Base-by-base conservation (phyloP, 1,140 invertebrate species). In the Philotrypesis tridentata region DNA sequence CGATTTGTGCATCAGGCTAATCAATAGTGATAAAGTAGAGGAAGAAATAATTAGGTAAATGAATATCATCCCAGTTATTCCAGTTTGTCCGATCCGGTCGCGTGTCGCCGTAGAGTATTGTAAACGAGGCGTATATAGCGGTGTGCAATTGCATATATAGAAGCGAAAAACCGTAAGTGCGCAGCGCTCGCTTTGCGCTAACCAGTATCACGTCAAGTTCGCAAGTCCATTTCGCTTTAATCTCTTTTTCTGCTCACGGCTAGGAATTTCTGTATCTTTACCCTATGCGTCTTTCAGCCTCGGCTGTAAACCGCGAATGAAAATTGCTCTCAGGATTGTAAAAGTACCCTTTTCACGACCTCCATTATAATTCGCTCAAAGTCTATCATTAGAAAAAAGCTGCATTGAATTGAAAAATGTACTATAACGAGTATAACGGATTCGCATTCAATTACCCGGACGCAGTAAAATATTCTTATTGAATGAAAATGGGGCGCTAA, bases 141-240 rank as follows among this genome's bases (percentile, higher is more conserved):
- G n/a, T n/a, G n/a, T n/a, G n/a, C n/a, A n/a, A n/a, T n/a, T n/a
- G n/a, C n/a, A n/a, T n/a, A n/a, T n/a, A n/a, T n/a, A 14, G 17
- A 48, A 33, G 48, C 55, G 43, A 60, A 68, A 68, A 23, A 31
- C 12, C 31, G n/a, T 14, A 68, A 70, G 67, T 37, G 29, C 43
- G 29, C 77, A 70, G 67, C 25, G 29, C 43, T 48, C 77, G 43
- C n/a, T 31, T 60, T 48, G n/a, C 33, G n/a, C 67, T 71, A 48
- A 60, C 43, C 2, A 25, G 40, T 48, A 21, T 71, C 43, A 9
- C 37, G 21, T 43, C 37, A 21, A 67, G 12, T 60, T 74, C 33
- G 27, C 71, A 11, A 25, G 55, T 75, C 37, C 72, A 60, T 81
- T 81, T 74, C 61, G 17, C 17, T 81, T 81, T 68, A 74, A 65